Conservation (phyloP, 2,113 vertebrate genomes). For the Gymnogyps californianus region DNA sequence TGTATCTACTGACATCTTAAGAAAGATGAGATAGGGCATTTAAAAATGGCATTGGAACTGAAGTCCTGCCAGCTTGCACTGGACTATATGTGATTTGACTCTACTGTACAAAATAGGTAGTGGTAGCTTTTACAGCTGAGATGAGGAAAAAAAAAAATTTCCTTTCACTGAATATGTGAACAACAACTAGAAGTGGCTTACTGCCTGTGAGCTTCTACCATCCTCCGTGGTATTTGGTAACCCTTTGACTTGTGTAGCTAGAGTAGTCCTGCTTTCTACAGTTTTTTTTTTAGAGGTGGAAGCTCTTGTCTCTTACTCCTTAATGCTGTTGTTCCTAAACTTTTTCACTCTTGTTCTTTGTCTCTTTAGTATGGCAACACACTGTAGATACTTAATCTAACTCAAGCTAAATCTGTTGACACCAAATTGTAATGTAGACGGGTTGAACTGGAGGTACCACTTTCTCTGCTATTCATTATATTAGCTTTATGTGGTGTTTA, state of each 20-base stretch:
- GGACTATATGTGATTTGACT: neutral
- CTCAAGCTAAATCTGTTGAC: neutral
- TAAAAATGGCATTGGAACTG: neutral
- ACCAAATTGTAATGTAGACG: neutral
- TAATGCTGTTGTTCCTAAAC: neutral
- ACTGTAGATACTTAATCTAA: neutral
- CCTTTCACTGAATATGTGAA: neutral
- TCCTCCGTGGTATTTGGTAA: neutral
- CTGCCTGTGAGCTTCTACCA: neutral
- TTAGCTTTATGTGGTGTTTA: neutral
- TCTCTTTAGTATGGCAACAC: neutral
- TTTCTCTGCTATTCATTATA: rapidly evolving
- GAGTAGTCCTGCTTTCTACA: neutral
- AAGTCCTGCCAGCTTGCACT: neutral
- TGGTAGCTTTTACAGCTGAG: neutral
- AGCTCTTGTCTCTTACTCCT: neutral
- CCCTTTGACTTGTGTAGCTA: neutral
- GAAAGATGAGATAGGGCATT: neutral
- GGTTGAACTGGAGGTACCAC: neutral
- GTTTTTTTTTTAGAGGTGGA: neutral
- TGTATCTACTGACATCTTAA: neutral
- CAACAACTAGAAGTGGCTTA: neutral
- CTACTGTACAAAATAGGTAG: neutral
- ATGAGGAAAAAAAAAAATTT: neutral
- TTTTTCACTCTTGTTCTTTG: neutral